Percentiles rank a stretch among this genome's conserved stretches.
These are phyloP conservation scores for Hyalella azteca DNA, from an alignment of 2,888 invertebrate genomes.

Conservation along the genomic window DNA sequence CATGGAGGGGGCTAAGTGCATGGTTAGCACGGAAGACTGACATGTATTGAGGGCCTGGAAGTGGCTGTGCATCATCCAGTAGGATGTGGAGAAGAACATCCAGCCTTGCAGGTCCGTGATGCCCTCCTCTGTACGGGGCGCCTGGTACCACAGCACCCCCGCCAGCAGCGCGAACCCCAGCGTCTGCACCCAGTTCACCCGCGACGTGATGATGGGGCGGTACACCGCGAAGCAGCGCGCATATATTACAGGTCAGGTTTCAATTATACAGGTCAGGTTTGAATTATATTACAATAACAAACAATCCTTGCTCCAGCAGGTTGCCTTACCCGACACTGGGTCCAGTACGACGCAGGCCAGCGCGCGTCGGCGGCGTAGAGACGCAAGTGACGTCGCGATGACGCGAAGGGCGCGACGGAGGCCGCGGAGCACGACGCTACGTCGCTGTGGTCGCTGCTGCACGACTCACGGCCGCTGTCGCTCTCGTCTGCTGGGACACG, in stretches of 20 bases:
- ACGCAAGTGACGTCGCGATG: slow-evolving; percentile 59
- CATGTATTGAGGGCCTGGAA: slow-evolving; percentile 80
- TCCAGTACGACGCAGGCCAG: slow-evolving; percentile 80
- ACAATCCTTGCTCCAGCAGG: background rate
- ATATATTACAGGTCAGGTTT: slow-evolving; percentile 69
- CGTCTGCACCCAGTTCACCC: slow-evolving; percentile 78
- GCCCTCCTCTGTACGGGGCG: slow-evolving; percentile 76
- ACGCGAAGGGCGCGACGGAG: background rate
- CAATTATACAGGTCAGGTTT: too few species aligned
- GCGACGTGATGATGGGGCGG: slow-evolving; percentile 76
- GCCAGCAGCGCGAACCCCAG: slow-evolving; percentile 74
- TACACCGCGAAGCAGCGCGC: slow-evolving; percentile 79
- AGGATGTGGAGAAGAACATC: slow-evolving; percentile 83
- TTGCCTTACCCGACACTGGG: slow-evolving; percentile 72
- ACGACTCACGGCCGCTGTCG: slow-evolving; percentile 16
- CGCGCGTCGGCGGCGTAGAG: slow-evolving; percentile 70
- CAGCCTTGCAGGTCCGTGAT: slow-evolving; percentile 80
- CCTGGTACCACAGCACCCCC: slow-evolving; percentile 79
- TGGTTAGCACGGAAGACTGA: slow-evolving; percentile 65
- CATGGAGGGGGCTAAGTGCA: background rate
- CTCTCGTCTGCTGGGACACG: slow-evolving; percentile 24
- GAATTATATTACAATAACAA: slow-evolving; percentile 70
- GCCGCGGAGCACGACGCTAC: background rate
- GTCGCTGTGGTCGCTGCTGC: slow-evolving; percentile 25
- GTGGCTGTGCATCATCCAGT: slow-evolving; percentile 81